Percentiles rank a stretch among this genome's conserved stretches.
Conservation (phyloP, 2,113 vertebrate species). For the Hassar affinis region DNA sequence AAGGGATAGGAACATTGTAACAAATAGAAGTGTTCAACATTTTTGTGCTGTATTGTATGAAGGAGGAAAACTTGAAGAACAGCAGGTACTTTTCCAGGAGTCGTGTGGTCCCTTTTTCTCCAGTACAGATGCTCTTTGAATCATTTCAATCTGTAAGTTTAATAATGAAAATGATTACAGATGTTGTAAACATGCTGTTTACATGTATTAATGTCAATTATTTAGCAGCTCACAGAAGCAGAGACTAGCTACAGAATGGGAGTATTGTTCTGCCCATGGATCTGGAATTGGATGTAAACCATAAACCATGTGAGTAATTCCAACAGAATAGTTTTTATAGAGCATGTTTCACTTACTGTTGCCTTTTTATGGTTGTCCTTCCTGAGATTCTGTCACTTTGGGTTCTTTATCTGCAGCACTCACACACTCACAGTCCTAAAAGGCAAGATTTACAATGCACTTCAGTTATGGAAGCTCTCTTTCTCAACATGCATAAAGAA, state of each 20-base stretch:
- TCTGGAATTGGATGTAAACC: background rate
- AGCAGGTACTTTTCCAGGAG: background rate
- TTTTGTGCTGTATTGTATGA: background rate
- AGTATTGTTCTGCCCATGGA: background rate
- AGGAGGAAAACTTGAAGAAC: background rate
- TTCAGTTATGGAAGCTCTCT: background rate
- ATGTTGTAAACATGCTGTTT: background rate
- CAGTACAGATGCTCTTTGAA: background rate
- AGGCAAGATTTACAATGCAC: background rate
- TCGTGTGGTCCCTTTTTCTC: background rate
- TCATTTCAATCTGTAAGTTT: background rate
- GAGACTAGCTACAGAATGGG: no score
- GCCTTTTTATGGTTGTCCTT: background rate
- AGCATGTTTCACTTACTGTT: background rate
- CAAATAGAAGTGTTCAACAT: background rate
- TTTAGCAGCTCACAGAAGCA: background rate
- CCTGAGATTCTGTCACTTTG: background rate
- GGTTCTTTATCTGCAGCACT: constrained; percentile 5
- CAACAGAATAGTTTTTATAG: background rate
- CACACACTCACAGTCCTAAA: constrained; percentile 11
- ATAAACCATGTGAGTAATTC: background rate
- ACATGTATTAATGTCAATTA: background rate
- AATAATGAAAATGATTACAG: background rate
- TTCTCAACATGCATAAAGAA: background rate
- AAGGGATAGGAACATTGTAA: constrained; percentile 23